These are phyloP conservation scores for Montipora efflorescens DNA, from an alignment of 64 coral and sea anemone species.

Conservation along the genomic window DNA sequence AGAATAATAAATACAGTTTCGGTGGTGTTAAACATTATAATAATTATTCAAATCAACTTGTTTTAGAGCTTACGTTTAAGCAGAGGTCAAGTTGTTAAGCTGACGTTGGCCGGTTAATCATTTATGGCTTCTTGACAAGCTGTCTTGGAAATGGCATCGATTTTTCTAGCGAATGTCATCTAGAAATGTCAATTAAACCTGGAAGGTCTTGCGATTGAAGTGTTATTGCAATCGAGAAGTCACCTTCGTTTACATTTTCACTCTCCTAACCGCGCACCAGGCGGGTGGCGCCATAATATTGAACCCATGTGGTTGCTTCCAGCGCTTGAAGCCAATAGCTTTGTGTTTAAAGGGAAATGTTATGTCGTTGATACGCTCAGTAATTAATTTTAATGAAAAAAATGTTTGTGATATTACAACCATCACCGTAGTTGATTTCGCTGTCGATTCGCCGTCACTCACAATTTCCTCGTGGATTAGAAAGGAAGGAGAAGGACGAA, in stretches of 20 bases:
- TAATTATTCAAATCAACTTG: neutral
- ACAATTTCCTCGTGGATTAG: neutral
- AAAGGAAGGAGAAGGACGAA: too few species aligned
- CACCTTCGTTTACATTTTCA: neutral
- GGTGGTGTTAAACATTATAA: neutral
- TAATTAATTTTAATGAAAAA: slow-evolving; percentile 15
- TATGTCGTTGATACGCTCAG: neutral
- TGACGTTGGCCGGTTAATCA: neutral
- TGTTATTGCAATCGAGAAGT: neutral
- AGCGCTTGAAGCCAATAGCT: neutral
- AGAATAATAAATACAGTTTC: neutral
- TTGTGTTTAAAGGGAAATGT: neutral
- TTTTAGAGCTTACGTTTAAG: neutral
- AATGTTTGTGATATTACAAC: neutral
- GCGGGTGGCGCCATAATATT: neutral
- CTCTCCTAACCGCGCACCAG: neutral
- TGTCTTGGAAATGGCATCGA: neutral
- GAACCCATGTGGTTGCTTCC: neutral
- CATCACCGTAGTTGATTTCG: neutral
- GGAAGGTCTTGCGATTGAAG: neutral
- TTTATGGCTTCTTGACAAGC: neutral
- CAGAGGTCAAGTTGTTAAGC: too few species aligned
- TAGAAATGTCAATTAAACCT: neutral
- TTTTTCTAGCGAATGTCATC: neutral
- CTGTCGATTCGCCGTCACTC: neutral